These are phyloP conservation scores for Hozukius guyotensis DNA, from an alignment of 2,797 vertebrate genomes.

Conservation along the genomic window DNA sequence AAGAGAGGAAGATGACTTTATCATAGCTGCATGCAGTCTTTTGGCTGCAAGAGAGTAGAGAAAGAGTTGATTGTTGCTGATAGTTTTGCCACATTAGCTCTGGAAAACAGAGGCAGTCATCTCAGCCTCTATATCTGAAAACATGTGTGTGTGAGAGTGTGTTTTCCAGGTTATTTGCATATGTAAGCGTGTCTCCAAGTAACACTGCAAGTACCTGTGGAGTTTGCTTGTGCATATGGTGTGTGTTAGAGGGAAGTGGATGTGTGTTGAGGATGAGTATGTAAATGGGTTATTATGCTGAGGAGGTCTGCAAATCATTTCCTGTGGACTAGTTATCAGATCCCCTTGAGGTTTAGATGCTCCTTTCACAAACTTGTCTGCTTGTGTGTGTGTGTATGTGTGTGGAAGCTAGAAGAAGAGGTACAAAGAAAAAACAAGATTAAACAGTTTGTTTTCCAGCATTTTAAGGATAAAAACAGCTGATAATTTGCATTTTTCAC, in stretches of 20 bases:
- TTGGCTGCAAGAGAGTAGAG: constrained; percentile 1
- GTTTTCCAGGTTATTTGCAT: constrained; percentile 10
- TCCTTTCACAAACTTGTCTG: constrained; percentile 54
- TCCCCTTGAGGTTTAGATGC: constrained; percentile 68
- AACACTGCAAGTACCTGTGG: constrained; percentile 14
- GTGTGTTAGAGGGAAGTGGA: constrained; percentile 20
- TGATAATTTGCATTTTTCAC: constrained; percentile 31
- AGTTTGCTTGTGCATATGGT: constrained; percentile 18
- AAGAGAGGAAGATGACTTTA: constrained; percentile 30
- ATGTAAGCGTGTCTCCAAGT: constrained; percentile 21
- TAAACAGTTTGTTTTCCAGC: constrained; percentile 12
- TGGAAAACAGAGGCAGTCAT: constrained; percentile 6
- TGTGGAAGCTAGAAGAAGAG: not conserved
- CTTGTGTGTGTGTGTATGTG: constrained; percentile 7
- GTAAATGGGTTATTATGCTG: constrained; percentile 76
- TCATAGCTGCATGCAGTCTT: not conserved
- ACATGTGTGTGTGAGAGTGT: constrained; percentile 1
- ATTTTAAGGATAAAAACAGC: not conserved
- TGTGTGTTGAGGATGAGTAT: constrained; percentile 61
- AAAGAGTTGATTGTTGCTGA: constrained; percentile 11
- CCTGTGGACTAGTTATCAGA: constrained; percentile 81
- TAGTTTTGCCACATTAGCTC: constrained; percentile 40
- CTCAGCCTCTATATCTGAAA: not conserved
- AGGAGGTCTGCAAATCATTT: constrained; percentile 81
- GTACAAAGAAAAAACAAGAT: not conserved